Base-by-base conservation (phyloP, 2,113 vertebrate genomes). In the Artemisiospiza belli region DNA sequence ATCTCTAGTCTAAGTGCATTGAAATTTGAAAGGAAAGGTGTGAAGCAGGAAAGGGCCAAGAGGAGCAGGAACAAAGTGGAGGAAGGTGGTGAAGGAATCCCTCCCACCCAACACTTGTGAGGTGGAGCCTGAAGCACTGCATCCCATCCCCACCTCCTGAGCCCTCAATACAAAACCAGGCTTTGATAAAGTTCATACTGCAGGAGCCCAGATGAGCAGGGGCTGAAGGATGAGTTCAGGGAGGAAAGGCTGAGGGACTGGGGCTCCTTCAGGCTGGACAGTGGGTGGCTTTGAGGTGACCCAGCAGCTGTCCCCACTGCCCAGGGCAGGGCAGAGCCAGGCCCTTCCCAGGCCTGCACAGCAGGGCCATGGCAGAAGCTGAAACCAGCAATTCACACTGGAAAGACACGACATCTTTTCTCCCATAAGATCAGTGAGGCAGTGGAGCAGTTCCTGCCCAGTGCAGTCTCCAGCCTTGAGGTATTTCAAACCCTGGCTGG, bases 221-320 rank as follows among this genome's bases (percentile, higher is more conserved):
- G 6, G 4, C 14, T 75, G 37, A 13, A 67, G n/a, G 28, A 23
- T 1, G 0, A 6, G 1, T 11, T 20, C 39, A 17, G 4, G 12
- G 35, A 83, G 49, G 15, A 79, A 49, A 72, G 13, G 23, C 27
- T 77, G 28, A 41, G 15, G 37, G 19, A 10, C 37, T 47, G 12
- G 4, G 10, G 13, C 33, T 54, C 6, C 1, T 10, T 74, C 19
- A 49, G 31, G 6, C 24, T 83, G 76, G 35, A 31, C 46, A 63
- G 55, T 3, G 10, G 15, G 30, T 39, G 23, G 12, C 17, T 89
- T n/a, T 51, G 27, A 51, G 39, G 20, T 27, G 15, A 64, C 33
- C 3, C 35, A 83, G 27, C 2, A 68, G 15, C 54, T 61, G 20
- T 4, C 7, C 16, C 24, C 33, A 5, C 4, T 55, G 33, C 21